Evolutionary conservation across 1,140 invertebrate genomes (phyloP), one percentile per base, ranked within the genome.

Genomic region (Copidosoma floridanum): DNA sequence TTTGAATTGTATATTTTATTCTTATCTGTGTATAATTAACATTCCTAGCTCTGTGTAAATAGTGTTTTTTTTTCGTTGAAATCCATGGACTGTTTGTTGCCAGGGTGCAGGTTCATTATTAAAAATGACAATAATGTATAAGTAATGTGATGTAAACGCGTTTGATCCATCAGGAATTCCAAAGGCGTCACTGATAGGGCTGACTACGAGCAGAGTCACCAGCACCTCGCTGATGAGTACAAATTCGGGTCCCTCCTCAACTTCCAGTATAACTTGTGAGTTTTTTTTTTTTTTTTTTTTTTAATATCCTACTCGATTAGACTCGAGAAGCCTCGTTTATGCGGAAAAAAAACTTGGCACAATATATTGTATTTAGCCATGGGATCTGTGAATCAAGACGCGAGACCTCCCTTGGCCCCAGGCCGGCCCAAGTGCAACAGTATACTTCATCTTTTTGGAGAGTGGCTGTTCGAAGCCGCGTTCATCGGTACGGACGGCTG

Each of bases 401-500:
- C 80, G 38, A 82, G 86, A 66, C 84, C 84, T 53, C 84, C 87
- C 5, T 77, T 92, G 57, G 89, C 90, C n/a, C 83, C 86, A 27
- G 81, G 85, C 21, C 84, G 94, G 54, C 93, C 95, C 10, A 93
- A 92, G 70, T 95, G 94, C 63, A 93, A 93, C 71, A 97, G 94
- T 68, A 91, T 98, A 76, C 83, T 98, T 26, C 94, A 98, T 81
- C 79, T 98, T 55, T 97, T 98, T 81, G 95, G 95, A 12, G 89
- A 94, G 72, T 98, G 96, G 96, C 81, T 98, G 29, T 98, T 98
- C 78, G 95, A 98, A 78, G 94, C 95, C 24, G 91, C 94, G 21
- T 87, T 96, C 68, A 90, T 96, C 62, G 93, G 92, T 43, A 88
- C 85, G 40, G 85, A 88, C 56, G 82, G 82, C 47, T 83, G 85